Conservation (phyloP, 1,140 invertebrate genomes). For the Asobara japonica region DNA sequence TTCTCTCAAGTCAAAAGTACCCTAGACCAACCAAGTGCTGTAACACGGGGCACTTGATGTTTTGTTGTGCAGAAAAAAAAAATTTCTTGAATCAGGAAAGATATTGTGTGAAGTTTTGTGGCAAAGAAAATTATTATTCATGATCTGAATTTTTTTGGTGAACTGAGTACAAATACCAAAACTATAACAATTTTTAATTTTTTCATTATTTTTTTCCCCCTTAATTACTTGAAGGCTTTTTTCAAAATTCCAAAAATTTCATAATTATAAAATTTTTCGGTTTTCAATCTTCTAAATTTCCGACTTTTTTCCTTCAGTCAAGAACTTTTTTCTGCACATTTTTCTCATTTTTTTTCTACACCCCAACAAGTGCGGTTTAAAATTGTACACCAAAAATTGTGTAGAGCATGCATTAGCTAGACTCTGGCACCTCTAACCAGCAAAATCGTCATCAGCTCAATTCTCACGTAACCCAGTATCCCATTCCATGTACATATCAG, state of each 20-base stretch:
- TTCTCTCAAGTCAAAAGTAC: background rate
- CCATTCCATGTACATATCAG: background rate
- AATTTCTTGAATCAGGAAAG: too few relatives aligned
- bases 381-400: slow-evolving; percentile 44
- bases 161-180: too few relatives aligned
- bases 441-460: background rate
- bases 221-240: too few relatives aligned
- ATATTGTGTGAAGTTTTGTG: too few relatives aligned
- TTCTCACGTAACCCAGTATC: background rate
- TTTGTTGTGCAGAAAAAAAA: background rate
- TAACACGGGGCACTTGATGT: background rate
- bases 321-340: slow-evolving; percentile 20
- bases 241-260: too few relatives aligned
- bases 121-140: too few relatives aligned
- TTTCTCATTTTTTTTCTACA: slow-evolving; percentile 12
- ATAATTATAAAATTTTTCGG: too few relatives aligned
- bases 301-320: too few relatives aligned
- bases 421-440: slow-evolving; percentile 23
- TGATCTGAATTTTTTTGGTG: too few relatives aligned
- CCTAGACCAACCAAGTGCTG: background rate
- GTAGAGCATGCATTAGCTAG: slow-evolving; percentile 53
- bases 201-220: too few relatives aligned
- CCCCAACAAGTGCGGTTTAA: slow-evolving; percentile 37
- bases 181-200: too few relatives aligned
- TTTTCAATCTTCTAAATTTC: too few relatives aligned